These are phyloP conservation scores for Thaumetopoea pityocampa DNA, from an alignment of 1,140 invertebrate species.

Conservation along the genomic window DNA sequence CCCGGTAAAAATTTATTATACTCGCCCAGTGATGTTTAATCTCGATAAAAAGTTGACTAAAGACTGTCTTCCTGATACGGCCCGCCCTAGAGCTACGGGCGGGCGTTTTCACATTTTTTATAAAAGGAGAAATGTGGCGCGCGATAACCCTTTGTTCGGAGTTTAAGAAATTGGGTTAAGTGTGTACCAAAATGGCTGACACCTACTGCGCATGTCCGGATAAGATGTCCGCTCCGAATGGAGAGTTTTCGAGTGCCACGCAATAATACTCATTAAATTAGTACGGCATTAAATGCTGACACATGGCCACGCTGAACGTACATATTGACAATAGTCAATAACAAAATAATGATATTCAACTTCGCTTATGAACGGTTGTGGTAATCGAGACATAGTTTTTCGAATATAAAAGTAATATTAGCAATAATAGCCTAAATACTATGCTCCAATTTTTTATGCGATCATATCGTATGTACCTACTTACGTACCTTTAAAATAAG, in stretches of 20 bases:
- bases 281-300: conserved; percentile 55
- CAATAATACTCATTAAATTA: conserved; percentile 64
- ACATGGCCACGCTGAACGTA: conserved; percentile 42
- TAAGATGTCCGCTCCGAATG: conserved; percentile 34
- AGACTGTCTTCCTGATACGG: conserved; percentile 55
- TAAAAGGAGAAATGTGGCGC: conserved; percentile 10
- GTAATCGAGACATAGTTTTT: conserved; percentile 71
- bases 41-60: too few relatives aligned
- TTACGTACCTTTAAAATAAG: conserved; percentile 17
- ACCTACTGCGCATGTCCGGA: conserved; percentile 40
- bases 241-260: conserved; percentile 34
- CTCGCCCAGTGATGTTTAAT: too few relatives aligned
- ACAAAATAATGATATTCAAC: conserved; percentile 66
- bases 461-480: conserved; percentile 57
- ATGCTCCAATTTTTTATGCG: conserved; percentile 58
- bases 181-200: conserved; percentile 61
- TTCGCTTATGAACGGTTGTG: conserved; percentile 76
- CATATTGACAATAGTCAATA: conserved; percentile 71
- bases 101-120: conserved; percentile 46
- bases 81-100: conserved; percentile 19
- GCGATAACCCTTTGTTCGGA: conserved; percentile 41
- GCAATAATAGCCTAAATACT: conserved; percentile 73
- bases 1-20: too few relatives aligned
- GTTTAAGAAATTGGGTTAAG: conserved; percentile 59
- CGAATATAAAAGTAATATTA: conserved; percentile 69